Conservation (phyloP, 2,113 vertebrate genomes). For the Atrichornis clamosus region DNA sequence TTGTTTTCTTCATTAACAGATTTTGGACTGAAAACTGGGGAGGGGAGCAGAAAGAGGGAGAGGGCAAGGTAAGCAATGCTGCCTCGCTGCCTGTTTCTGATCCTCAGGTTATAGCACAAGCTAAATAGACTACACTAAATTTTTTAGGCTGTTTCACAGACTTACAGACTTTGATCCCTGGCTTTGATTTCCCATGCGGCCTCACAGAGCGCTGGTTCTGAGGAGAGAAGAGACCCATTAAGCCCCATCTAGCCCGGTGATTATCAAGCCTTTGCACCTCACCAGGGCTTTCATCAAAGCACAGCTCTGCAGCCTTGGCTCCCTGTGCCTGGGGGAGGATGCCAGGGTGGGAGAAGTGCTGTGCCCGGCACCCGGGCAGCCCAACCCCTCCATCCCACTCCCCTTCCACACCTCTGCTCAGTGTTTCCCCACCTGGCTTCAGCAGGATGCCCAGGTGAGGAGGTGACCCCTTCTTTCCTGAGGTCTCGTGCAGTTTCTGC, state of each 20-base stretch:
- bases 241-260: neutral
- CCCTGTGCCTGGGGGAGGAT: neutral
- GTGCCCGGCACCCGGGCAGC: neutral
- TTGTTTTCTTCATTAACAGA: conserved; percentile 21
- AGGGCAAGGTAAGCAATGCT: neutral
- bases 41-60: neutral
- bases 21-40: neutral
- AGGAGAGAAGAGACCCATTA: conserved; percentile 11
- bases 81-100: conserved; percentile 35
- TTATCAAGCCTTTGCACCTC: neutral
- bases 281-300: neutral
- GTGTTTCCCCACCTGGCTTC: neutral
- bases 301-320: neutral
- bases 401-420: neutral
- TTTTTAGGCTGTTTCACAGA: conserved; percentile 31
- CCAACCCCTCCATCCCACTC: neutral
- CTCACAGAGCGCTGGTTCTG: neutral
- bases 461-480: neutral
- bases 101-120: conserved; percentile 40
- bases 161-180: conserved; percentile 32
- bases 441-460: neutral
- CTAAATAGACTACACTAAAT: conserved; percentile 45
- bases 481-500: neutral
- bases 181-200: conserved; percentile 30
- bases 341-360: neutral